Conservation (phyloP, 2,113 vertebrate genomes). For the Blennius ocellaris region DNA sequence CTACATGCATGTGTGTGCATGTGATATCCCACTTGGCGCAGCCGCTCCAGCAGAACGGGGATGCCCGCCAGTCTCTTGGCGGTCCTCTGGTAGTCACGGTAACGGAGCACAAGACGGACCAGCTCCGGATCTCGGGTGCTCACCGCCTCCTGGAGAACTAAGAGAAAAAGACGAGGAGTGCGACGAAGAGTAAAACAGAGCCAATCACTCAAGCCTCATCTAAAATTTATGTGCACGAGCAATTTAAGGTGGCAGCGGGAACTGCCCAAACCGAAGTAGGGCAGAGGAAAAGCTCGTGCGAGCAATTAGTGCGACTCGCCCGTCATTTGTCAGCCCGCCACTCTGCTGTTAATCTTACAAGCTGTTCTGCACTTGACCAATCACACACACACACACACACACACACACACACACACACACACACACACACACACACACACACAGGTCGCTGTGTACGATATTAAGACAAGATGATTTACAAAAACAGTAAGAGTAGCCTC, state of each 20-base stretch:
- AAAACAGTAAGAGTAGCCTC: too few species aligned
- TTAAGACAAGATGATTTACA: too few species aligned
- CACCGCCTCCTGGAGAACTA: conserved; percentile 97
- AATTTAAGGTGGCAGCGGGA: conserved; percentile 52
- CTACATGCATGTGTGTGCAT: conserved; percentile 30
- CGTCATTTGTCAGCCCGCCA: conserved; percentile 42
- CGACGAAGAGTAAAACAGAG: conserved; percentile 27
- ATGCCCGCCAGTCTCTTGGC: conserved; percentile 94
- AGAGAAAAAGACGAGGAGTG: conserved; percentile 11
- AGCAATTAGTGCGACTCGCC: conserved; percentile 41
- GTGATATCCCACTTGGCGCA: conserved; percentile 89
- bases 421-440: too few species aligned
- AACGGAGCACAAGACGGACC: conserved; percentile 92
- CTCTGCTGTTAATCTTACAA: conserved; percentile 38
- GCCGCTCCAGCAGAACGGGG: conserved; percentile 92
- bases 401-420: too few species aligned
- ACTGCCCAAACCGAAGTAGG: conserved; percentile 55
- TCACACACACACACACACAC: not conserved
- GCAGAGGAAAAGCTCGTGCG: conserved; percentile 39
- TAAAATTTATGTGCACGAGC: conserved; percentile 64
- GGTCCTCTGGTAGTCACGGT: conserved; percentile 96
- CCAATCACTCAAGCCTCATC: conserved; percentile 61
- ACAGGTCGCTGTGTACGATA: too few species aligned
- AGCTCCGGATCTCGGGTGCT: conserved; percentile 93
- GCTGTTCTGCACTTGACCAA: conserved; percentile 21